Evolutionary conservation across 1,140 invertebrate genomes (phyloP).

Genomic region (Littorina saxatilis): DNA sequence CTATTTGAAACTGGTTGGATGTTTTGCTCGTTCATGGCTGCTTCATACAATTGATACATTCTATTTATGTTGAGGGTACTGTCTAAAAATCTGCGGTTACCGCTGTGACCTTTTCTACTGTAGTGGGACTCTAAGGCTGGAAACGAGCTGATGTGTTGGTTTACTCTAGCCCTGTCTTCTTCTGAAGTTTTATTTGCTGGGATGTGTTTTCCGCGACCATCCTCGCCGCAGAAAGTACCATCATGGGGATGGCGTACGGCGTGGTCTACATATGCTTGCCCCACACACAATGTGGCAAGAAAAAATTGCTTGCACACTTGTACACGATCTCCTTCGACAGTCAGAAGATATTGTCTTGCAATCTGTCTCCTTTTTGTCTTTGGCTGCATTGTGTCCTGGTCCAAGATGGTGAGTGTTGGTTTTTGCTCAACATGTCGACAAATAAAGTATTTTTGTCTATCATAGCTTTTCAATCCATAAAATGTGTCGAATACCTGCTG

Average conservation of each 20-base stretch:
- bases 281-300: background rate
- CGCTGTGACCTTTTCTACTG: conserved; percentile 30
- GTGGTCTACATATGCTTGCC: background rate
- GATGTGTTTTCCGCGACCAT: conserved; percentile 22
- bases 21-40: conserved; percentile 8
- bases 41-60: conserved; percentile 37
- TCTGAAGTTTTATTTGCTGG: conserved; percentile 5
- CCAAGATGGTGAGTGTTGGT: background rate
- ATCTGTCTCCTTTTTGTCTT: background rate
- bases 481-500: background rate
- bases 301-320: background rate
- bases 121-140: conserved; percentile 42
- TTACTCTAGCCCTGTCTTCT: background rate
- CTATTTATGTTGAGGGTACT: conserved; percentile 21
- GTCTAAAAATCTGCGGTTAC: conserved; percentile 25
- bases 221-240: background rate
- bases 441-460: background rate
- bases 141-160: conserved; percentile 33
- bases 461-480: background rate
- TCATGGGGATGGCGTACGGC: background rate
- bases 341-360: background rate
- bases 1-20: background rate
- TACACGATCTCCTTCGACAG: background rate
- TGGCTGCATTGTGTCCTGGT: background rate
- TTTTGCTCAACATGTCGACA: background rate